These are phyloP conservation scores for Chrysolina haemoptera DNA, from an alignment of 2,888 invertebrate species.

Conservation along the genomic window DNA sequence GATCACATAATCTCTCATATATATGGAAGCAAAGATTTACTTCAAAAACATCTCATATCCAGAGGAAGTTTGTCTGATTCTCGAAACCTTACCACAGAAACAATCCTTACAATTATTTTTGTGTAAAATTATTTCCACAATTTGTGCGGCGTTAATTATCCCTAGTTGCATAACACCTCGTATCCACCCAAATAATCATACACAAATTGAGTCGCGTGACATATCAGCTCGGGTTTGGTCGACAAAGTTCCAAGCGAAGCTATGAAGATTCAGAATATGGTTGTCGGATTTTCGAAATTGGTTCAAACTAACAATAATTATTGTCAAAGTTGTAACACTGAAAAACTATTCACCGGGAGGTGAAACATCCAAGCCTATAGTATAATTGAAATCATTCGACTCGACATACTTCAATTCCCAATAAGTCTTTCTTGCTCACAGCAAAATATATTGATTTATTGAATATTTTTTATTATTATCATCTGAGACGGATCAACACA, in stretches of 20 bases:
- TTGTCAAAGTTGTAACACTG: neutral
- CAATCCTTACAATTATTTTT: too few relatives aligned
- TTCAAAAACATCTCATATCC: too few relatives aligned
- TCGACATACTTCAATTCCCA: neutral
- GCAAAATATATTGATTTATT: too few relatives aligned
- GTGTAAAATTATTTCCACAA: too few relatives aligned
- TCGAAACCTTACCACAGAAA: too few relatives aligned
- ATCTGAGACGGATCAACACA: too few relatives aligned
- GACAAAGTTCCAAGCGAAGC: neutral
- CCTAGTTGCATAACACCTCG: too few relatives aligned
- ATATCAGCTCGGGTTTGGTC: neutral
- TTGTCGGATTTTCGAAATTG: neutral
- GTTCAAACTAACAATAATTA: conserved; percentile 1
- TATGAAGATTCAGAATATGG: neutral
- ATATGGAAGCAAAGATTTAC: neutral
- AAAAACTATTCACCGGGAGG: neutral
- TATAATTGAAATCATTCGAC: neutral
- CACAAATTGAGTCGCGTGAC: neutral
- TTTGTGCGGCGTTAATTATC: too few relatives aligned
- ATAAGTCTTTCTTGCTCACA: too few relatives aligned
- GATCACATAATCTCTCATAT: neutral
- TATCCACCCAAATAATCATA: neutral
- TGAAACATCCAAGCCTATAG: neutral
- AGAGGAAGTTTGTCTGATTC: too few relatives aligned
- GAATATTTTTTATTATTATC: too few relatives aligned